Base-by-base conservation (phyloP, 2,113 vertebrate species). In the Rhodinocichla rosea region DNA sequence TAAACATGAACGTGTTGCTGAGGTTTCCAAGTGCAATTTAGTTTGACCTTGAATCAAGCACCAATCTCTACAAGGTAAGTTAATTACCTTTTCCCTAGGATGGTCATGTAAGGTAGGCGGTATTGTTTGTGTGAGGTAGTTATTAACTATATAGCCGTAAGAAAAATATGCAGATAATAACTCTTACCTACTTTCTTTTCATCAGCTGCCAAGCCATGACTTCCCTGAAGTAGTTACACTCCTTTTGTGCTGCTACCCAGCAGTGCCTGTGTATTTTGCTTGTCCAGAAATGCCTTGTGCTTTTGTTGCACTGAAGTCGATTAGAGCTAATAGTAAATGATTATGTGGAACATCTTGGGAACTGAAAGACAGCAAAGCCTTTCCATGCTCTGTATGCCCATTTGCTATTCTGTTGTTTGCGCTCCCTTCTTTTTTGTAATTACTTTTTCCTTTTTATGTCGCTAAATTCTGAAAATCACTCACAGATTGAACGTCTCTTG, bases 281-380 rank as follows among this genome's bases (percentile, higher is more conserved):
- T 60, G 50, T 82, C 74, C 87, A 74, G 68, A 87, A 79, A 95
- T 40, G 74, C 80, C 60, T 91, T 42, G 74, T 92, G 40, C 84
- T 87, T 95, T 90, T 95, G 50, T 90, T 83, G 74, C 57, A 40
- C 11, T 62, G 22, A 92, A 90, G 82, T 94, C 60, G 68, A 50
- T 95, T 94, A 91, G 64, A 64, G 37, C 14, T 90, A 73, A 91
- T 88, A 67, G 80, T 91, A 86, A 92, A 91, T 64, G 45, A 83
- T 90, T 64, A 89, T 30, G n/a, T 56, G 70, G 60, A 86, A 62
- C 70, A 81, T 89, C 70, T 78, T 60, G 78, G 59, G 85, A 79
- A 33, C 67, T 83, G 70, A 81, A 90, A 88, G 63, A 49, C 65
- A 94, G 44, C 49, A 42, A 35, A 90, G 20, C 30, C 45, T 28